phyloP scores from a whole-genome alignment of 2,888 invertebrate species.

The Apantesis nais region DNA sequence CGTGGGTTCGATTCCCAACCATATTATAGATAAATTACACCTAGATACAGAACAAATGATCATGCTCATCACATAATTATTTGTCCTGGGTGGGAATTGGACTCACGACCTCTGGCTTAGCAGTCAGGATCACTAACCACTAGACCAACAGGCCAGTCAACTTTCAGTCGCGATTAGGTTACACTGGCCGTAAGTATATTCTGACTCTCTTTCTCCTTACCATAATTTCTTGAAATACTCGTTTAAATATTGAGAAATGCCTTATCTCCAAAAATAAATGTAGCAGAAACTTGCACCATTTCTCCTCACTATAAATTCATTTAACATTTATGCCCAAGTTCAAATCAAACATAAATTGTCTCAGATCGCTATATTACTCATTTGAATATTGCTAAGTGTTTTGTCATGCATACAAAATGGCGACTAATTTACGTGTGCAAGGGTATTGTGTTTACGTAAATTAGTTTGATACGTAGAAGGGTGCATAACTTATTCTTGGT shows the following conservation, averaged over 20 bases:
- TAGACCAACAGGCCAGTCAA: too few relatives aligned
- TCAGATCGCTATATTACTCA: constrained; percentile 27
- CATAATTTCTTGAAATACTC: not conserved
- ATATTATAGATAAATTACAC: too few relatives aligned
- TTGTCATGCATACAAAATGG: constrained; percentile 43
- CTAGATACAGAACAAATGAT: too few relatives aligned
- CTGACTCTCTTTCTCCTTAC: too few relatives aligned
- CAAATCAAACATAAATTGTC: constrained; percentile 31
- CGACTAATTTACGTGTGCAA: constrained; percentile 22
- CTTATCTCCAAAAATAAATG: not conserved
- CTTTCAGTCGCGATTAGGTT: not conserved
- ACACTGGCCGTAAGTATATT: not conserved
- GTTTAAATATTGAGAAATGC: not conserved
- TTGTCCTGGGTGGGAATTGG: too few relatives aligned
- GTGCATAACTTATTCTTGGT: constrained; percentile 26
- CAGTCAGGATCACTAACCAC: too few relatives aligned
- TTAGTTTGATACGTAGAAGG: constrained; percentile 23
- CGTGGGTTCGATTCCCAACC: too few relatives aligned
- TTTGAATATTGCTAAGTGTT: constrained; percentile 45
- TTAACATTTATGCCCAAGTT: constrained; percentile 7
- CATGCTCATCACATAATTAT: too few relatives aligned
- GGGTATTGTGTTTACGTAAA: constrained; percentile 18
- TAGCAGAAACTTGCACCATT: not conserved
- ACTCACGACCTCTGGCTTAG: too few relatives aligned
- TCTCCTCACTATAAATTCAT: constrained; percentile 1